phyloP scores from a whole-genome alignment of 1,140 invertebrate genomes.

The Tribolium castaneum region DNA sequence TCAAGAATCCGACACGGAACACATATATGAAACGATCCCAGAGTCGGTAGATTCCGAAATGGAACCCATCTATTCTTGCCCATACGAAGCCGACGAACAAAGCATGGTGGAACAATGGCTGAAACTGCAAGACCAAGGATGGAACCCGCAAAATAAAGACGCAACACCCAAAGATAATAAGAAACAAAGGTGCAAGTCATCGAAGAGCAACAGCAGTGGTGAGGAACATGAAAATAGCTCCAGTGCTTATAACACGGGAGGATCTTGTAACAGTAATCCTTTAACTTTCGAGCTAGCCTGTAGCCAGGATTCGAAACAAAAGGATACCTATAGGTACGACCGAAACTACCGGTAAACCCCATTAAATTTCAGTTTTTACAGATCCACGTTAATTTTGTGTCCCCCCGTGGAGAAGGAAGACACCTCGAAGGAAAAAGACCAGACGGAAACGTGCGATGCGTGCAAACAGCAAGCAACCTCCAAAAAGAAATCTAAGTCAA shows the following conservation, averaged over 20 bases:
- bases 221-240: conserved; percentile 75
- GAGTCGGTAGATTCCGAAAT: conserved; percentile 69
- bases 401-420: conserved; percentile 60
- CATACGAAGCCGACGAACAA: conserved; percentile 69
- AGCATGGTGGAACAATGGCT: conserved; percentile 61
- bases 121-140: conserved; percentile 60
- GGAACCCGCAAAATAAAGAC: conserved; percentile 55
- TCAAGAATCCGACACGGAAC: conserved; percentile 67
- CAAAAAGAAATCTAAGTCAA: conserved; percentile 56
- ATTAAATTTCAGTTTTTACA: not conserved
- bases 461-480: conserved; percentile 51
- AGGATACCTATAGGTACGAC: conserved; percentile 59
- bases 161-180: conserved; percentile 51
- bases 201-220: conserved; percentile 67
- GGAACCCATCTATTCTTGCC: conserved; percentile 75
- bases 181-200: conserved; percentile 58
- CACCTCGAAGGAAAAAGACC: conserved; percentile 50
- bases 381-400: conserved; percentile 65
- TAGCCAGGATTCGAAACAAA: conserved; percentile 65
- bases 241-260: conserved; percentile 83
- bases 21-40: conserved; percentile 78
- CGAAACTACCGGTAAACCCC: not conserved
- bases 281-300: conserved; percentile 71
- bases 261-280: conserved; percentile 79
- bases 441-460: conserved; percentile 49